Percentiles rank a stretch among this genome's conserved stretches.
Evolutionary conservation across 2,797 vertebrate species (phyloP).

Genomic region (Octomys mimax): DNA sequence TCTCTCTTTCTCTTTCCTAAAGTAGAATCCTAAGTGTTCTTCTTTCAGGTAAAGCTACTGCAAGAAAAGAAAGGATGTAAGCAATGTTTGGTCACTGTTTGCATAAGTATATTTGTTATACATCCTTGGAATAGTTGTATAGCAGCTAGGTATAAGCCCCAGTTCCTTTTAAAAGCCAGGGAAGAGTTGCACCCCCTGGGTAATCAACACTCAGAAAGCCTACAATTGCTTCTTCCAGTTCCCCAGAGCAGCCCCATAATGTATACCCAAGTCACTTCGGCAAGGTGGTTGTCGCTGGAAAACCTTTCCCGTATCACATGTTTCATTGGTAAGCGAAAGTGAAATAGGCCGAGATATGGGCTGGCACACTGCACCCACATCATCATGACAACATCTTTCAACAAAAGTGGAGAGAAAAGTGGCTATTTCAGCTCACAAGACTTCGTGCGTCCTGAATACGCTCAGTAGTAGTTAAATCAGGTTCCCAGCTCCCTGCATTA

Average conservation of each 20-base stretch:
- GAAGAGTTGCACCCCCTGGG: constrained; percentile 17
- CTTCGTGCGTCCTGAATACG: constrained; percentile 85
- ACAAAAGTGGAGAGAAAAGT: constrained; percentile 59
- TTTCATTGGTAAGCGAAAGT: constrained; percentile 54
- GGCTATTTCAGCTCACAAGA: constrained; percentile 77
- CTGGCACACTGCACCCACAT: constrained; percentile 72
- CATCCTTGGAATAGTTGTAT: constrained; percentile 57
- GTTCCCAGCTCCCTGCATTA: constrained; percentile 76
- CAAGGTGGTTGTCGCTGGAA: background rate
- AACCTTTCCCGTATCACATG: background rate
- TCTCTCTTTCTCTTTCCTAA: background rate
- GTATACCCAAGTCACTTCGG: background rate
- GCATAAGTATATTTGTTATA: background rate
- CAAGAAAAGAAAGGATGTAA: constrained; percentile 62
- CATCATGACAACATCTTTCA: background rate
- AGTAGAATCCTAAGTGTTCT: constrained; percentile 62
- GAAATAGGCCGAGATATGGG: background rate
- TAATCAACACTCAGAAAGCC: constrained; percentile 42
- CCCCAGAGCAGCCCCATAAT: background rate
- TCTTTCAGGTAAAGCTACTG: constrained; percentile 58
- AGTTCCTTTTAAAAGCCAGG: background rate
- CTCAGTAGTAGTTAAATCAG: constrained; percentile 82
- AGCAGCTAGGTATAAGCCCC: background rate
- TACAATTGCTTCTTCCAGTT: background rate
- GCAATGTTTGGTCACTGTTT: background rate